Evolutionary conservation across 2,797 vertebrate species (phyloP).

Genomic region (Amphiprion clarkii): DNA sequence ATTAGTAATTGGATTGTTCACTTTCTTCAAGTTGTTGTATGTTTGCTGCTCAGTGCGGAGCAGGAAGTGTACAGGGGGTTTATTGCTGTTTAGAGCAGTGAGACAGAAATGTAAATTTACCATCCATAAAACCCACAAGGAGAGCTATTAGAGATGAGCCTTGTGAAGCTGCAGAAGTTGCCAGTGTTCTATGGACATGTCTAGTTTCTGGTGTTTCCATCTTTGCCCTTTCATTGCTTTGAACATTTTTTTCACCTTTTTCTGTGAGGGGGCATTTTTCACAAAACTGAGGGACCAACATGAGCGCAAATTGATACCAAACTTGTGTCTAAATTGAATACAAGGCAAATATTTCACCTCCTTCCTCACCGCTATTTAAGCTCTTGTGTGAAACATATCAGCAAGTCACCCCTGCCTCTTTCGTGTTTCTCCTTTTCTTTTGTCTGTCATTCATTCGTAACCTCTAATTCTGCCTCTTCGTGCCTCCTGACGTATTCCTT

Average conservation of each 20-base stretch:
- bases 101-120: background rate
- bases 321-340: background rate
- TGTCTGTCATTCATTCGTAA: conserved; percentile 58
- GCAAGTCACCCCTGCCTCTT: conserved; percentile 14
- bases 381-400: conserved; percentile 33
- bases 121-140: background rate
- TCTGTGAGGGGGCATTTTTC: conserved; percentile 4
- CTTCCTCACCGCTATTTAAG: conserved; percentile 16
- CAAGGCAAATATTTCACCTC: conserved; percentile 13
- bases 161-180: background rate
- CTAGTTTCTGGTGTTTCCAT: background rate
- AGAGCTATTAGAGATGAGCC: background rate
- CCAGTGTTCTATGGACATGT: background rate
- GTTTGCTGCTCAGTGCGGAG: background rate
- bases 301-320: conserved; percentile 11
- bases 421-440: conserved; percentile 31
- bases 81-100: background rate
- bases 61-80: background rate
- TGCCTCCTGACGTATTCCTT: conserved; percentile 23
- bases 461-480: conserved; percentile 29
- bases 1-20: no score
- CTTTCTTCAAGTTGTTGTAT: no score
- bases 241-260: background rate
- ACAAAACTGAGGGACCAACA: conserved; percentile 5
- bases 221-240: background rate